Evolutionary conservation across 2,888 invertebrate genomes (phyloP), one percentile per base, ranked within the genome.

Genomic region (Oscheius myriophilus): DNA sequence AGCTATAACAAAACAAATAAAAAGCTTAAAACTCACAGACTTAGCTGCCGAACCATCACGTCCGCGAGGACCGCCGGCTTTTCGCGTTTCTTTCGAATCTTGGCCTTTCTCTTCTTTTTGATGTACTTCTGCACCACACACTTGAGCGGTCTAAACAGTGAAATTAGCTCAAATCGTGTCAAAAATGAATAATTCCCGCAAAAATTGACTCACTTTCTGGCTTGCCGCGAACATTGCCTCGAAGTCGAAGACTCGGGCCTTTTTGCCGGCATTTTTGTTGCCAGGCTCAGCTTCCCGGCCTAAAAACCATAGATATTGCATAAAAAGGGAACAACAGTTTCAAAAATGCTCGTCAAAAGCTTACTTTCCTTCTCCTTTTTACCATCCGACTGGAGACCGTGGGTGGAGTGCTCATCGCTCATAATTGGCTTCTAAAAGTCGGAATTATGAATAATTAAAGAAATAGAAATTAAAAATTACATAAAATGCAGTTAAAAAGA

Each of bases 201-300:
- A 33, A 42, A 71, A 52, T n/a, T n/a, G 23, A 51, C 51, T 26
- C 53, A 57, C 66, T 49, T 63, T 68, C 14, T 52, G 52, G 7
- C 82, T 70, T 67, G 78, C 74, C 16, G 70, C 72, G 69, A 84
- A 68, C 69, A 84, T 75, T 51, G 71, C 72, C 41, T 75, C 72
- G 45, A 84, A 61, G 71, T 84, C 80, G 74, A 84, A 84, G 23
- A 71, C 72, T 18, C 80, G 64, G 26, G 84, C 84, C 42, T 78
- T 78, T 58, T 84, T 84, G 6, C 61, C 63, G 1, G 73, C 58
- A 65, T 81, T 81, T 41, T 67, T 70, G 58, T 14, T 54, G 14
- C 41, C 14, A 23, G 12, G 43, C 23, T 25, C 52, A 18, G 54
- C 59, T 33, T 41, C 33, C 18, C 39, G 12, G 12, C 12, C 53